Evolutionary conservation across 2,797 vertebrate genomes (phyloP), one percentile per base, ranked within the genome.

Genomic region (Streptopelia turtur): DNA sequence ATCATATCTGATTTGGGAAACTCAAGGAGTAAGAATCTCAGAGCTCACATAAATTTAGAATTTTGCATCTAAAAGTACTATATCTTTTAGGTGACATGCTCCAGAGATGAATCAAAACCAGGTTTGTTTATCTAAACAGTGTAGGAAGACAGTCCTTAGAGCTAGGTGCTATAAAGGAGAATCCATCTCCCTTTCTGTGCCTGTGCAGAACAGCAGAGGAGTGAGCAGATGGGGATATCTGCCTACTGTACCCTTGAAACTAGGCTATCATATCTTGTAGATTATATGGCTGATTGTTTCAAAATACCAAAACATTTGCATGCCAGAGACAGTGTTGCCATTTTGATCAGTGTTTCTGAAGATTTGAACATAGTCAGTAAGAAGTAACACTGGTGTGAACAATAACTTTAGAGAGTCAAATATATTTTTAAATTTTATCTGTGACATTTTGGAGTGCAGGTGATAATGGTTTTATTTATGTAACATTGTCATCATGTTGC

Each of bases 1-100:
- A 63, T 5, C 1, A 1, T 52, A 39, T n/a, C 24, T 0, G 0
- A 3, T 27, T 6, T 21, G 4, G 18, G 14, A 13, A 84, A 57
- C 9, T n/a, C 20, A 47, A 66, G 14, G 15, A 23, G 16, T 7
- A 55, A 68, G 28, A 76, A 64, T 41, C 7, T 77, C 37, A 33
- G n/a, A 56, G 16, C 3, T 88, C 68, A 23, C 8, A 7, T 53
- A 17, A 66, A 83, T 4, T 64, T 68, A 33, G 25, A 83, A 80
- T 81, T 71, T 60, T 86, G 10, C 10, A 47, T 53, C n/a, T 69
- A 57, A 64, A 80, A 68, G 5, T 35, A 28, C 4, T 37, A 2
- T 64, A n/a, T 45, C 17, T 70, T 50, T 65, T 15, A 80, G 33
- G 5, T 5, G 3, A 23, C 21, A 63, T 30, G 16, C 9, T 55